A percentile compares a stretch with the other conserved stretches of the same genome.
Conservation (phyloP, 1,140 invertebrate genomes). For the Copidosoma floridanum region DNA sequence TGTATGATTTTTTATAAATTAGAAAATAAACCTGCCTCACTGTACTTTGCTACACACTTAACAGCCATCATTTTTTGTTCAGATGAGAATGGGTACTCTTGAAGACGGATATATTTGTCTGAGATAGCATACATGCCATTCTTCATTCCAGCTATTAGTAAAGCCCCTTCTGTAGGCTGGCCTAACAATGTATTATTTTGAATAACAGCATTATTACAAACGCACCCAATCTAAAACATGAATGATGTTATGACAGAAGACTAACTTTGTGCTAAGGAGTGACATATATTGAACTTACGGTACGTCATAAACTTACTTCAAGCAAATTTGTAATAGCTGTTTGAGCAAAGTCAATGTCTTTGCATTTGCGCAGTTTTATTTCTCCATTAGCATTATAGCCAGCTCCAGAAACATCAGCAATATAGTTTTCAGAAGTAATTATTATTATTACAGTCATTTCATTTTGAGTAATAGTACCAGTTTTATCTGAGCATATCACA, state of each 20-base stretch:
- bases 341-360: conserved; percentile 71
- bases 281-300: not conserved
- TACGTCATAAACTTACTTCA: conserved; percentile 60
- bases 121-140: conserved; percentile 80
- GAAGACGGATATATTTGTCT: conserved; percentile 80
- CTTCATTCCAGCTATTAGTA: conserved; percentile 90
- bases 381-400: conserved; percentile 88
- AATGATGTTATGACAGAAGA: conserved; percentile 8
- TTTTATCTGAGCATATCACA: conserved; percentile 99
- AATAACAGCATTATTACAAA: conserved; percentile 97
- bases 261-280: not conserved
- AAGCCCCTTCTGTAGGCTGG: conserved; percentile 96
- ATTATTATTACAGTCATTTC: conserved; percentile 98
- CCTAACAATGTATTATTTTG: conserved; percentile 83
- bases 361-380: conserved; percentile 75
- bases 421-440: conserved; percentile 87
- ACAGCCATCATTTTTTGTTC: conserved; percentile 99
- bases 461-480: conserved; percentile 97
- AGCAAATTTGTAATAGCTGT: conserved; percentile 70
- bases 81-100: conserved; percentile 95
- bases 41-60: conserved; percentile 80
- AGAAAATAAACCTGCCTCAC: conserved; percentile 56
- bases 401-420: conserved; percentile 89
- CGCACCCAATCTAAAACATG: conserved; percentile 70
- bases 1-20: not conserved